A percentile compares a stretch with the other conserved stretches of the same genome.
Conservation (phyloP, 2,888 invertebrate genomes). For the Drosophila kambysellisi region DNA sequence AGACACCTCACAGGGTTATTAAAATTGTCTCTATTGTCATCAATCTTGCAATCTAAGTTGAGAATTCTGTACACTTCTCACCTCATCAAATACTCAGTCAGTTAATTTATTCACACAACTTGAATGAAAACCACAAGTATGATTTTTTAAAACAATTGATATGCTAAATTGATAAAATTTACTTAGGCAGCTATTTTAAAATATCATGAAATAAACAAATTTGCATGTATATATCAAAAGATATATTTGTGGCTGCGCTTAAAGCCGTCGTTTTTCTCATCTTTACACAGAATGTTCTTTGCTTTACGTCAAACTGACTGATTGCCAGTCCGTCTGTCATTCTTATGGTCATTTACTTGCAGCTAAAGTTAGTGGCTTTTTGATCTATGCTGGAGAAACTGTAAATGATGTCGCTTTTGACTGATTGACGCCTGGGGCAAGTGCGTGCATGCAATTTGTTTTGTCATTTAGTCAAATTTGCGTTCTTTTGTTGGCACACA, state of each 20-base stretch:
- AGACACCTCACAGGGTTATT: not conserved
- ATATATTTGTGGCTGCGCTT: slow-evolving; percentile 50
- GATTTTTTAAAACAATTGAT: slow-evolving; percentile 12
- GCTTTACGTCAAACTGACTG: slow-evolving; percentile 41
- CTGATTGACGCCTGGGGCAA: slow-evolving; percentile 61
- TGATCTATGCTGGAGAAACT: slow-evolving; percentile 48
- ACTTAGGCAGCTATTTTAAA: slow-evolving; percentile 10
- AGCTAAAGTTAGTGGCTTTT: slow-evolving; percentile 18
- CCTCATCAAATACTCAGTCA: slow-evolving; percentile 3
- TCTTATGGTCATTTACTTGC: slow-evolving; percentile 35
- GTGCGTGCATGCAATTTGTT: slow-evolving; percentile 59
- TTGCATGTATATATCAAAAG: slow-evolving; percentile 38
- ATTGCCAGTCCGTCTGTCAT: slow-evolving; percentile 46
- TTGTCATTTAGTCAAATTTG: slow-evolving; percentile 54
- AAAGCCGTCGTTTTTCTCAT: slow-evolving; percentile 43
- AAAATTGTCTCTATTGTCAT: not conserved
- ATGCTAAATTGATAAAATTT: slow-evolving; percentile 40
- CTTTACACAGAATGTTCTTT: slow-evolving; percentile 47
- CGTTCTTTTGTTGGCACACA: slow-evolving; percentile 30
- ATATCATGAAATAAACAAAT: slow-evolving; percentile 40
- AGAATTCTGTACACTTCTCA: not conserved
- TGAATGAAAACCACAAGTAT: not conserved
- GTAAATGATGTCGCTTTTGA: slow-evolving; percentile 56
- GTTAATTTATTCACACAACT: slow-evolving; percentile 41
- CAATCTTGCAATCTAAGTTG: not conserved